Conservation (phyloP, 2,113 vertebrate species). For the Dendropsophus ebraccatus region DNA sequence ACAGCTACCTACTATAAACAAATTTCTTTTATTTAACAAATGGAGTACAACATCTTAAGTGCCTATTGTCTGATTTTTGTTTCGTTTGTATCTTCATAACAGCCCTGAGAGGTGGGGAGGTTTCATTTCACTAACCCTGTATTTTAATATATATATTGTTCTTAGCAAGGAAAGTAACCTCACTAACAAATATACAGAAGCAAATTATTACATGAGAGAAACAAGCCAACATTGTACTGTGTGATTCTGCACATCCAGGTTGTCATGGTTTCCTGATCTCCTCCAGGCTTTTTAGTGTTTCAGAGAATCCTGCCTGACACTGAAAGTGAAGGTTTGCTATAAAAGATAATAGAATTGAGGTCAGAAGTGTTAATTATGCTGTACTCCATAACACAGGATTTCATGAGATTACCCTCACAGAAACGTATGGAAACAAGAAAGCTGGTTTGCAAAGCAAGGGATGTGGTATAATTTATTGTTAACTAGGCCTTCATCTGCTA, state of each 20-base stretch:
- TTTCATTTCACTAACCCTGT: too few species aligned
- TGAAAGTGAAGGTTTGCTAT: conserved; percentile 40
- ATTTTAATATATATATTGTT: not conserved
- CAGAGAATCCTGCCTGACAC: conserved; percentile 11
- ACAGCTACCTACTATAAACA: too few species aligned
- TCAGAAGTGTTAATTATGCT: conserved; percentile 49
- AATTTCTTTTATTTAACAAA: too few species aligned
- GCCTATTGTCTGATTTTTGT: too few species aligned
- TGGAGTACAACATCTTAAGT: too few species aligned
- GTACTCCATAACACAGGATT: conserved; percentile 26
- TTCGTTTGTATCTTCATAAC: too few species aligned
- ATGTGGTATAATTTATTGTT: not conserved
- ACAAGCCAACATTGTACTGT: conserved; percentile 6
- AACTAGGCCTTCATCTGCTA: not conserved
- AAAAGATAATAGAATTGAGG: conserved; percentile 30
- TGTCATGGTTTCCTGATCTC: conserved; percentile 54
- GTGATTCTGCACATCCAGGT: conserved; percentile 44
- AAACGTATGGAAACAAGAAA: conserved; percentile 1
- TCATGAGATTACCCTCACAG: not conserved
- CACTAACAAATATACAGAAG: not conserved
- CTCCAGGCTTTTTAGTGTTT: conserved; percentile 44
- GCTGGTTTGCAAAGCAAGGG: not conserved
- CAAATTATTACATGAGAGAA: not conserved
- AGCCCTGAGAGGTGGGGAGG: too few species aligned
- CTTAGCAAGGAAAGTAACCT: not conserved